A percentile compares a stretch with the other conserved stretches of the same genome.
Evolutionary conservation across 2,113 vertebrate species (phyloP).

Genomic region (Miniopterus natalensis): DNA sequence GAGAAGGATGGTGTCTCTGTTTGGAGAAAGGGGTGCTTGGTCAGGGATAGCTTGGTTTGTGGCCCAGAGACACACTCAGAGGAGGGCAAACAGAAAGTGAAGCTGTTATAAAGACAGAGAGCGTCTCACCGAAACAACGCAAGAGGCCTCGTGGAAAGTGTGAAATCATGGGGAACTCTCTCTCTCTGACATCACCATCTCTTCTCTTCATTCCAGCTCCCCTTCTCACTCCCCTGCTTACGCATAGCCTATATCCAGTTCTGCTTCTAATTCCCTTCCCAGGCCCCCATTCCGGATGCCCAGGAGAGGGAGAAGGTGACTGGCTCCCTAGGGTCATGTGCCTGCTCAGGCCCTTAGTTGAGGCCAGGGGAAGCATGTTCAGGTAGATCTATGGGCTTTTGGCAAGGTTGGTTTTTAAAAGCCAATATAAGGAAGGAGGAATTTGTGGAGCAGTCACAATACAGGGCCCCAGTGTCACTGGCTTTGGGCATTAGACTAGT

Average conservation of each 20-base stretch:
- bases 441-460: background rate
- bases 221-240: background rate
- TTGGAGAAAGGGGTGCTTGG: background rate
- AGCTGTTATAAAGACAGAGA: background rate
- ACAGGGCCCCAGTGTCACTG: background rate
- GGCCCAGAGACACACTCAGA: background rate
- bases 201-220: background rate
- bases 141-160: background rate
- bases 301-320: background rate
- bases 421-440: background rate
- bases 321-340: background rate
- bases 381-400: background rate
- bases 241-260: background rate
- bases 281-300: background rate
- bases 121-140: background rate
- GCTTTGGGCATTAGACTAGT: background rate
- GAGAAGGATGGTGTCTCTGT: background rate
- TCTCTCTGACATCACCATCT: background rate
- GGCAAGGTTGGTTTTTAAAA: background rate
- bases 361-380: background rate
- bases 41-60: background rate
- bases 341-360: background rate
- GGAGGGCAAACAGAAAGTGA: background rate
- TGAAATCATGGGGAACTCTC: background rate
- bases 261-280: background rate